These are phyloP conservation scores for Spialia ferax DNA, from an alignment of 2,888 invertebrate genomes.

Conservation along the genomic window DNA sequence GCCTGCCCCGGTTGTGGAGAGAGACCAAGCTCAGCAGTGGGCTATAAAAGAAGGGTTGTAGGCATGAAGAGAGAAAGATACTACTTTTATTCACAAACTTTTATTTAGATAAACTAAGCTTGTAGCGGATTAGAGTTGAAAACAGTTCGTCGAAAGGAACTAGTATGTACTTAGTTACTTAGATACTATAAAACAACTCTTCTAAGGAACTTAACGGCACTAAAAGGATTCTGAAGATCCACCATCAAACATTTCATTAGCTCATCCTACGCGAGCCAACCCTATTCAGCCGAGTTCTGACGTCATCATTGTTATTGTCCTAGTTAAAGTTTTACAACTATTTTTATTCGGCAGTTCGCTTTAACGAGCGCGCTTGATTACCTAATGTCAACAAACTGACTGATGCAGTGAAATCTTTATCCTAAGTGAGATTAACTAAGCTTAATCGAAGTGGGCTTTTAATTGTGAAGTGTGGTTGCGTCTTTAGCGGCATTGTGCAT, in stretches of 20 bases:
- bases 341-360: constrained; percentile 19
- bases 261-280: neutral
- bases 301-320: constrained; percentile 12
- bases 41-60: no score
- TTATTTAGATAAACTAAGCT: no score
- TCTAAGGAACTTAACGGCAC: neutral
- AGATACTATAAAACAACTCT: constrained; percentile 3
- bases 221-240: constrained; percentile 3
- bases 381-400: neutral
- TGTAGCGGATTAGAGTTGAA: no score
- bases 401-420: neutral
- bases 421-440: neutral
- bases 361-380: constrained; percentile 1
- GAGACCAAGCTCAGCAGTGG: no score
- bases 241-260: constrained; percentile 19
- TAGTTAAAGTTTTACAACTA: constrained; percentile 7
- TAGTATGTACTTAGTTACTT: neutral
- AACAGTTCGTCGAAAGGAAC: no score
- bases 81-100: no score
- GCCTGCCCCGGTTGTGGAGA: no score
- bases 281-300: neutral
- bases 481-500: no score
- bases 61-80: no score
- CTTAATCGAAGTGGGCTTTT: neutral
- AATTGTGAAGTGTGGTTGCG: no score